Evolutionary conservation across 2,888 invertebrate species (phyloP).

Genomic region (Cloeon dipterum): DNA sequence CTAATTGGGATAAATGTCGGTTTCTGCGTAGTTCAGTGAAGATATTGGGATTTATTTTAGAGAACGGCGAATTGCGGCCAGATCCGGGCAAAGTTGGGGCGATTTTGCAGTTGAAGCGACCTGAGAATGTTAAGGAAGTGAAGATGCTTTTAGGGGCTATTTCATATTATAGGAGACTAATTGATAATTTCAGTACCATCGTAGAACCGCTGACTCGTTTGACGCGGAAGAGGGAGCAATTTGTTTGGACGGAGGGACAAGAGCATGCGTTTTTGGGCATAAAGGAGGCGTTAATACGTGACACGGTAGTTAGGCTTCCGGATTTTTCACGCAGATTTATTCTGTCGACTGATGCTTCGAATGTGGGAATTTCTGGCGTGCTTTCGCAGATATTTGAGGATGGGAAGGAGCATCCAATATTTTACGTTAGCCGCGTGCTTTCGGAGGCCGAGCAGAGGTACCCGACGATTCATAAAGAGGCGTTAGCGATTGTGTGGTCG

Average conservation of each 20-base stretch:
- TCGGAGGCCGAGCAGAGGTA: too few species aligned
- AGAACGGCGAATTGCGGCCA: too few species aligned
- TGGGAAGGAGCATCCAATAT: slow-evolving; percentile 3
- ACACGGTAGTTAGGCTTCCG: slow-evolving; percentile 3
- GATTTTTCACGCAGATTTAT: slow-evolving; percentile 1
- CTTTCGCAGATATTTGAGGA: slow-evolving; percentile 2
- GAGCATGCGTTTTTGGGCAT: neutral
- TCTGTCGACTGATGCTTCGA: slow-evolving; percentile 1
- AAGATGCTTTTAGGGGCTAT: too few species aligned
- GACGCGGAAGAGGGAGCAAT: neutral
- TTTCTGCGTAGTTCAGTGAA: too few species aligned
- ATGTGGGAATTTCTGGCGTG: neutral
- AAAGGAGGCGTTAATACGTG: neutral
- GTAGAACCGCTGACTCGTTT: neutral
- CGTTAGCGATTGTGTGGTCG: too few species aligned
- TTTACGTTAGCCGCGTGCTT: too few species aligned
- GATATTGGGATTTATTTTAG: too few species aligned
- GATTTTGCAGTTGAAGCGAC: too few species aligned
- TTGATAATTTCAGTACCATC: neutral
- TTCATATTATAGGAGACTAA: neutral
- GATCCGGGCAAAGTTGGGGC: too few species aligned
- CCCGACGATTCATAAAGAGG: too few species aligned
- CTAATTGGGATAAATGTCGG: too few species aligned
- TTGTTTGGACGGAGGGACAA: neutral
- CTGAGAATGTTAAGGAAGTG: too few species aligned